A percentile compares a stretch with the other conserved stretches of the same genome.
Evolutionary conservation across 1,140 invertebrate genomes (phyloP).

Genomic region (Argopecten irradians): DNA sequence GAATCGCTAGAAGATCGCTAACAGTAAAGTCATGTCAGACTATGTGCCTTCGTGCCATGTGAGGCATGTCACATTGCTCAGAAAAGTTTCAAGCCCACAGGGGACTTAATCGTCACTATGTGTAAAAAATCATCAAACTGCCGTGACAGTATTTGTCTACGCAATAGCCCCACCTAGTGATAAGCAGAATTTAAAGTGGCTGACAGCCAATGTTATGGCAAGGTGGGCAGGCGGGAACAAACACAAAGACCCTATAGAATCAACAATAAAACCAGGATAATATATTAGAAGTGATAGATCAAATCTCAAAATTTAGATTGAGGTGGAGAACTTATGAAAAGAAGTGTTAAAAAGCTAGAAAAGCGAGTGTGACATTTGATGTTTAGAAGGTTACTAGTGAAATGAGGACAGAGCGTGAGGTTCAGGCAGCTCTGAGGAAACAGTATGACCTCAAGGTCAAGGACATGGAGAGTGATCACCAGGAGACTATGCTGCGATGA

Average conservation of each 20-base stretch:
- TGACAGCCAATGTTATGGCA: constrained; percentile 70
- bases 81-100: constrained; percentile 65
- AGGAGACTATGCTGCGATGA: constrained; percentile 50
- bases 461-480: constrained; percentile 58
- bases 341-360: constrained; percentile 64
- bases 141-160: constrained; percentile 70
- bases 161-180: constrained; percentile 65
- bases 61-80: constrained; percentile 73
- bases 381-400: no score
- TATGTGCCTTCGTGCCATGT: constrained; percentile 73
- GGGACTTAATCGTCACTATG: constrained; percentile 64
- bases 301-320: constrained; percentile 66
- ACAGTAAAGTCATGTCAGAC: constrained; percentile 73
- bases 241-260: constrained; percentile 72
- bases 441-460: constrained; percentile 70
- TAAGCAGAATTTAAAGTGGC: constrained; percentile 69
- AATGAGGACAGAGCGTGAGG: constrained; percentile 68
- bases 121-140: constrained; percentile 70
- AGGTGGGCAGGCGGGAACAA: constrained; percentile 72
- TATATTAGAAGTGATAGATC: constrained; percentile 63
- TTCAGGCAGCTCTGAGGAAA: constrained; percentile 58
- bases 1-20: constrained; percentile 65
- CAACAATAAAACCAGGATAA: constrained; percentile 67
- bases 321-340: constrained; percentile 61
- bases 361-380: constrained; percentile 63